Base-by-base conservation (phyloP, 2,888 invertebrate species). In the Synanthedon myopaeformis region DNA sequence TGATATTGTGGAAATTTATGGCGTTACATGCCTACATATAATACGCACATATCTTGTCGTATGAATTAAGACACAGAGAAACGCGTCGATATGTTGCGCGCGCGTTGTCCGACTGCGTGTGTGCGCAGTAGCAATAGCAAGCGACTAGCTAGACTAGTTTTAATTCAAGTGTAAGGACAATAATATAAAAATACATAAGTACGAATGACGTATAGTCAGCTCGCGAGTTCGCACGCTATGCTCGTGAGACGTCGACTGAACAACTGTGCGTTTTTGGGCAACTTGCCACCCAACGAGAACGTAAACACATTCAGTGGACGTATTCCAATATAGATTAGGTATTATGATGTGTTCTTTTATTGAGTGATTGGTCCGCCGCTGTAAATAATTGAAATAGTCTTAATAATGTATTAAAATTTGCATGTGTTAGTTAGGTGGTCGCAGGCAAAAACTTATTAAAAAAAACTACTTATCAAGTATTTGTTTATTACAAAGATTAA, bases 1-100 rank as follows among this genome's bases (percentile, higher is more conserved):
- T 73, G 73, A 71, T 74, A 63, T 62, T 63, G 63, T 62, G 64
- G 61, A 62, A 64, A 57, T 61, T 64, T 61, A 58, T 62, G 58
- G 35, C 35, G 35, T 28, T 28, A 35, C 6, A 35, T 35, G n/a
- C n/a, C n/a, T n/a, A 35, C 35, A 35, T 35, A 35, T 35, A 10
- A 35, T 23, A 10, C 35, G 35, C 35, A 35, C 35, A 2, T 35
- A 35, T 35, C 35, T 6, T 35, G 35, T 35, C 6, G 35, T 6
- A 59, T 61, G 58, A 59, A 62, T 56, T 53, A 53, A 51, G 51
- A 53, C 52, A 35, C 23, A 4, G 35, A n/a, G 13, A 12, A 12
- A 51, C 51, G 54, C 49, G 50, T 41, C 12, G 41, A 42, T 57
- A 53, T 45, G 19, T 51, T 54, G 58, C 53, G 51, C 52, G 14